These are phyloP conservation scores for Pholis gunnellus DNA, from an alignment of 2,113 vertebrate genomes.

Conservation along the genomic window DNA sequence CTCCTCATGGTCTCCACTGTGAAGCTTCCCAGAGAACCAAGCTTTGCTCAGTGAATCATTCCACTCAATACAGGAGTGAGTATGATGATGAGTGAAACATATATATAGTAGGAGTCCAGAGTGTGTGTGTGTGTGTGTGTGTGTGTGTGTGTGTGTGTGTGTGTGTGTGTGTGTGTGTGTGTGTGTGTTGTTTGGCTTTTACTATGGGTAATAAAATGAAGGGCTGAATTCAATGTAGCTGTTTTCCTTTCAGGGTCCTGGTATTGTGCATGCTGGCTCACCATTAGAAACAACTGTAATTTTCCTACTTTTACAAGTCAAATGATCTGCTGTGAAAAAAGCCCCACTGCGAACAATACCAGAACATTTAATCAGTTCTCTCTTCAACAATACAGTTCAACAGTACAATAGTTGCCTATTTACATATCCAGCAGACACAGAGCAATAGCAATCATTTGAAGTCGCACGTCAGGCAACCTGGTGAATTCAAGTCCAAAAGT, in stretches of 20 bases:
- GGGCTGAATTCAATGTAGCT: neutral
- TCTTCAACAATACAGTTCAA: neutral
- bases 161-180: constrained; percentile 7
- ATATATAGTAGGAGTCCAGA: constrained; percentile 6
- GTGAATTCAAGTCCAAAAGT: neutral
- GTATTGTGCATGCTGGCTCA: neutral
- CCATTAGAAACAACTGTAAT: neutral
- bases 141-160: neutral
- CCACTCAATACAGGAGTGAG: constrained; percentile 25
- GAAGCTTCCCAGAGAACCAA: constrained; percentile 64
- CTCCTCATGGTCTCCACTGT: constrained; percentile 59
- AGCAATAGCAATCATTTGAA: neutral
- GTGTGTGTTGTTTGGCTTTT: constrained; percentile 6
- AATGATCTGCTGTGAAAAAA: neutral
- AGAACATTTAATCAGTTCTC: neutral
- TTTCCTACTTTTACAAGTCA: neutral
- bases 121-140: neutral
- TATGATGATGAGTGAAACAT: constrained; percentile 34
- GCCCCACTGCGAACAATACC: neutral
- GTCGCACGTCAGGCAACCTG: neutral
- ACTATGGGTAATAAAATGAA: neutral
- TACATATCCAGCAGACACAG: neutral
- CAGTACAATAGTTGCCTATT: neutral
- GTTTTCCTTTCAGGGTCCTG: neutral
- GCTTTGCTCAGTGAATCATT: constrained; percentile 68